Percentiles rank a stretch among this genome's conserved stretches.
phyloP scores from a whole-genome alignment of 1,140 invertebrate species.

The Oryzaephilus surinamensis region DNA sequence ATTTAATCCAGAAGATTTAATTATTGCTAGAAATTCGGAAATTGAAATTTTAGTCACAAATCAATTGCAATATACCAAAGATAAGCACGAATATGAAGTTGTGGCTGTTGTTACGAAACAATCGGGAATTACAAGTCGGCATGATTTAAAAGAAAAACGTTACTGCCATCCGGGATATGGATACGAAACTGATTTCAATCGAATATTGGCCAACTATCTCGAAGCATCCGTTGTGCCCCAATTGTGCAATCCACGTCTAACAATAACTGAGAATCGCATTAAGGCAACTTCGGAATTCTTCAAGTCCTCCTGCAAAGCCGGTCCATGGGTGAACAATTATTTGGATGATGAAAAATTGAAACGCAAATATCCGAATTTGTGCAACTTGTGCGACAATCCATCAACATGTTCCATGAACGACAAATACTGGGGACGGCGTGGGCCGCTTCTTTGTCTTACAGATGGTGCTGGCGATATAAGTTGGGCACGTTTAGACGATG shows the following conservation, averaged over 20 bases:
- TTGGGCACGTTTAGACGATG: conserved; percentile 62
- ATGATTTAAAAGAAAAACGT: conserved; percentile 52
- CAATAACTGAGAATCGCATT: conserved; percentile 61
- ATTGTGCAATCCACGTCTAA: conserved; percentile 51
- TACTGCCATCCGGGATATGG: conserved; percentile 68
- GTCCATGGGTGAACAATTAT: conserved; percentile 63
- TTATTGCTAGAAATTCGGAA: conserved; percentile 56
- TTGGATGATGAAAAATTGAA: conserved; percentile 52
- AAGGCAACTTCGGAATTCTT: conserved; percentile 59
- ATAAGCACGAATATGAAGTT: conserved; percentile 49
- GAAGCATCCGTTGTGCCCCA: conserved; percentile 56
- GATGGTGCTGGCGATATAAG: conserved; percentile 67
- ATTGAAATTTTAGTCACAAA: conserved; percentile 57
- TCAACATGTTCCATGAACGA: conserved; percentile 53
- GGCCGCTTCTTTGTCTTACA: conserved; percentile 66
- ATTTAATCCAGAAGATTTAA: conserved; percentile 69
- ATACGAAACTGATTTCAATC: conserved; percentile 52
- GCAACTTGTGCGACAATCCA: conserved; percentile 53
- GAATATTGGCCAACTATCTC: conserved; percentile 57
- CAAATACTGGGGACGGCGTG: conserved; percentile 68
- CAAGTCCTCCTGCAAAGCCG: conserved; percentile 64
- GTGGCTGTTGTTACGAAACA: conserved; percentile 58
- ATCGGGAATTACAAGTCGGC: conserved; percentile 42
- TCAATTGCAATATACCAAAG: conserved; percentile 46
- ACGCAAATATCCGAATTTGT: conserved; percentile 56